Conservation (phyloP, 2,888 invertebrate species). For the Xylota sylvarum region DNA sequence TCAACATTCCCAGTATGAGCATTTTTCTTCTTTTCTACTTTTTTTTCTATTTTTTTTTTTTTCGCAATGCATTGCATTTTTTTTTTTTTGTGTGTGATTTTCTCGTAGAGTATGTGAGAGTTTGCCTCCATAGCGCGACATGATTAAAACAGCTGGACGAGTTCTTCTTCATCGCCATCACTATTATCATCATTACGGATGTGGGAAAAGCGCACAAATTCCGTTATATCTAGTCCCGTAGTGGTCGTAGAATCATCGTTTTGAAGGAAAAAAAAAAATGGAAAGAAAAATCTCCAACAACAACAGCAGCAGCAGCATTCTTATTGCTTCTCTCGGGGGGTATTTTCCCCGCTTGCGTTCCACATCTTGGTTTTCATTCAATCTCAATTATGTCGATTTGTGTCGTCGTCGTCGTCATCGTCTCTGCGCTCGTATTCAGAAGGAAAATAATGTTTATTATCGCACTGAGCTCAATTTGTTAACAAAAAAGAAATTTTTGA, state of each 20-base stretch:
- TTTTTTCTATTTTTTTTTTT: constrained; percentile 25
- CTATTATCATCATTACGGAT: constrained; percentile 74
- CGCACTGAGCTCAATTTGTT: constrained; percentile 68
- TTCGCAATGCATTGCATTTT: constrained; percentile 51
- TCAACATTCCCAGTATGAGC: constrained; percentile 74
- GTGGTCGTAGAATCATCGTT: constrained; percentile 70
- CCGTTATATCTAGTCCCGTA: constrained; percentile 73
- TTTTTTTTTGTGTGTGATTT: constrained; percentile 55
- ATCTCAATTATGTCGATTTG: constrained; percentile 76
- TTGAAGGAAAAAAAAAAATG: constrained; percentile 41
- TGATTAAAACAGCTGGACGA: constrained; percentile 77
- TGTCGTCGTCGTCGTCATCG: constrained; percentile 45
- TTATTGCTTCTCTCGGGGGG: constrained; percentile 70
- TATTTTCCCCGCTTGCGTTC: constrained; percentile 53
- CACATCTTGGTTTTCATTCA: constrained; percentile 76
- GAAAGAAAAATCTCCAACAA: constrained; percentile 43
- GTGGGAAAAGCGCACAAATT: constrained; percentile 75
- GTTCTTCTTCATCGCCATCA: constrained; percentile 66
- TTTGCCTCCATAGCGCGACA: constrained; percentile 43
- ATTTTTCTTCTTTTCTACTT: constrained; percentile 51
- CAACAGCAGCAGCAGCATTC: constrained; percentile 62
- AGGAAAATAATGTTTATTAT: constrained; percentile 63
- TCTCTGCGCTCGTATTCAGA: background rate
- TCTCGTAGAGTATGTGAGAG: constrained; percentile 65
- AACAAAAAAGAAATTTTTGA: constrained; percentile 54